Base-by-base conservation (phyloP, 2,113 vertebrate species). In the Ranitomeya variabilis region DNA sequence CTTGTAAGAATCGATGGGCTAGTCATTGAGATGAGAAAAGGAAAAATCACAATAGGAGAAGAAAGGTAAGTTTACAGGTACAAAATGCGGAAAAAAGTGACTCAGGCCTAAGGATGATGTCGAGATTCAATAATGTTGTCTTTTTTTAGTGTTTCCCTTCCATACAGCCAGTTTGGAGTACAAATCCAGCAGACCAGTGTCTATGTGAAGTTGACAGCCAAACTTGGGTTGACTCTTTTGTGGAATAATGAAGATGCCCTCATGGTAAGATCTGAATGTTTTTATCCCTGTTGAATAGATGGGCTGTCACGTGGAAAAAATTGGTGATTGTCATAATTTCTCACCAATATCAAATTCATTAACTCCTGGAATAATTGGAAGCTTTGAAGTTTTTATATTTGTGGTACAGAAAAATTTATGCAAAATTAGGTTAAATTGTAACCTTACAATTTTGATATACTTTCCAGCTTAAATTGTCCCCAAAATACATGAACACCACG, bases 171-270 rank as follows among this genome's bases (percentile, higher is more conserved):
- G 1, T 86, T 84, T 0, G 94, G 94, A 1, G 90, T 96, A 54
- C 86, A 73, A 3, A 89, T 96, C 45, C 93, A 92, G 76, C 55
- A 5, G 0, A 91, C 88, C 26, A 9, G 79, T 0, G 89, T 89
- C 3, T 91, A 93, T 4, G 89, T 94, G 62, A 87, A 7, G 23
- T 87, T 96, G 1, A 87, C 92, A 6, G 84, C 94, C 13, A 92
- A 91, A 21, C 59, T 94, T n/a, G 95, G 95, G 26, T 66, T 96
- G 26, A 90, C 3, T 19, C 83, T 85, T 4, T 60, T 91, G 67
- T 96, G 95, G 95, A 95, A 96, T 89, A 60, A 90, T 90, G 94
- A 95, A 0, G 94, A 96, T 90, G 93, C 94, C 0, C 60, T 96
- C 16, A 92, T 91, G 93, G 95, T 96, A 94, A 67, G 93, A n/a